Conservation (phyloP, 2,888 invertebrate genomes). For the Synanthedon vespiformis region DNA sequence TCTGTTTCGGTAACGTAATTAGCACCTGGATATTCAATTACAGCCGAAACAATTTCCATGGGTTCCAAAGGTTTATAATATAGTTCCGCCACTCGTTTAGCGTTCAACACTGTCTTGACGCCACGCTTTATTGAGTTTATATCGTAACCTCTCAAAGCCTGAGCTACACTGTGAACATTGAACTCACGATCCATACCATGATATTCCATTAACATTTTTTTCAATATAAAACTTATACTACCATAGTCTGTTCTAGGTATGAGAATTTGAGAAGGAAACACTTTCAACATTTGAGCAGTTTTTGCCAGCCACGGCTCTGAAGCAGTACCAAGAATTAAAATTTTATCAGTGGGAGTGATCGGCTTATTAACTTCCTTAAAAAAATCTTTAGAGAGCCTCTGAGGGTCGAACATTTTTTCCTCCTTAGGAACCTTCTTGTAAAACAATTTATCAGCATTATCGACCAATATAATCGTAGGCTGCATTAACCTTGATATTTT, state of each 20-base stretch:
- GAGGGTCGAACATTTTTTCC: constrained; percentile 76
- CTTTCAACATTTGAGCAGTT: constrained; percentile 54
- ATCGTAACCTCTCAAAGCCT: constrained; percentile 65
- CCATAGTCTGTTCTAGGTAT: constrained; percentile 72
- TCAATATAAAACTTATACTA: constrained; percentile 66
- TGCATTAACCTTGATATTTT: constrained; percentile 77
- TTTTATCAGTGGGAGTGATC: constrained; percentile 74
- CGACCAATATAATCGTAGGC: constrained; percentile 80
- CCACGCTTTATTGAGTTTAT: constrained; percentile 55
- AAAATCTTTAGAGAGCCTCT: constrained; percentile 75
- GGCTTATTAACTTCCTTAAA: constrained; percentile 77
- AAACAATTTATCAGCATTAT: constrained; percentile 76
- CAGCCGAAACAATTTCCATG: constrained; percentile 57
- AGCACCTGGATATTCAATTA: constrained; percentile 35
- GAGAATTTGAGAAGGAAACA: constrained; percentile 69
- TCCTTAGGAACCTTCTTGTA: constrained; percentile 74
- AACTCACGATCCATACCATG: constrained; percentile 71
- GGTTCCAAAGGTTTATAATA: constrained; percentile 62
- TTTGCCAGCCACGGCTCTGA: constrained; percentile 75
- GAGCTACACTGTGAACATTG: constrained; percentile 69
- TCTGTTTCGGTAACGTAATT: constrained; percentile 49
- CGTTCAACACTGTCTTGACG: constrained; percentile 47
- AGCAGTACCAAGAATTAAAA: constrained; percentile 77
- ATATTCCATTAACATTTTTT: constrained; percentile 68
- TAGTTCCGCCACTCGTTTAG: constrained; percentile 63